Conservation (phyloP, 2,888 invertebrate genomes). For the Zhuqinia jingwanae region DNA sequence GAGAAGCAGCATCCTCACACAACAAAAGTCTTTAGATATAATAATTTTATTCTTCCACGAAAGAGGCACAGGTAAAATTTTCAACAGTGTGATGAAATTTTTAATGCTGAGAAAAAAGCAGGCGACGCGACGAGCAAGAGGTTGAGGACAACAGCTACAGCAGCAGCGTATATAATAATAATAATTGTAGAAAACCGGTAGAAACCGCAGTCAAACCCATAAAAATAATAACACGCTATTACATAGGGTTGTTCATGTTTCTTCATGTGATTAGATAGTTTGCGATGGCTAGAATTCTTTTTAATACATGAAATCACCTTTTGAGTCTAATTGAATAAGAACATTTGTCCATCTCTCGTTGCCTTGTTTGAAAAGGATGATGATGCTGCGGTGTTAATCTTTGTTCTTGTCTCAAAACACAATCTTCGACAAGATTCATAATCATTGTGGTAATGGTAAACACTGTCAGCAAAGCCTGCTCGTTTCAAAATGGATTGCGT, state of each 20-base stretch:
- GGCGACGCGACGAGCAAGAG: too few species aligned
- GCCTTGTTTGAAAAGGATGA: slow-evolving; percentile 15
- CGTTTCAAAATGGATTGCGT: slow-evolving; percentile 55
- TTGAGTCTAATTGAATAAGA: slow-evolving; percentile 61
- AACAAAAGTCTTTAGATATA: neutral
- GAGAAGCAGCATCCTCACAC: neutral
- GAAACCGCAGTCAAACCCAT: slow-evolving; percentile 47
- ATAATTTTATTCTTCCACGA: neutral
- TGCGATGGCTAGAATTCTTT: slow-evolving; percentile 24
- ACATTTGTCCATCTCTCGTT: slow-evolving; percentile 34
- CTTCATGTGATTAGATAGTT: slow-evolving; percentile 47
- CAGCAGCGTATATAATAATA: slow-evolving; percentile 9
- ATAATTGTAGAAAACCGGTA: slow-evolving; percentile 42
- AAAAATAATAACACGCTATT: slow-evolving; percentile 45
- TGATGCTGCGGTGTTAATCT: slow-evolving; percentile 4
- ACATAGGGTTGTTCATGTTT: slow-evolving; percentile 53
- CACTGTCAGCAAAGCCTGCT: neutral
- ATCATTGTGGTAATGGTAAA: slow-evolving; percentile 1
- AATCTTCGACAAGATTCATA: slow-evolving; percentile 33
- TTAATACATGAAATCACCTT: slow-evolving; percentile 45
- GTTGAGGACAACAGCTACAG: neutral
- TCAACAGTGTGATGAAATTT: neutral
- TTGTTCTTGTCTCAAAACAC: slow-evolving; percentile 27
- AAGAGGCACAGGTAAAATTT: too few species aligned
- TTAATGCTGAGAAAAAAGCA: neutral